Base-by-base conservation (phyloP, 92 coral and sea anemone genomes). In the Metridium senile region DNA sequence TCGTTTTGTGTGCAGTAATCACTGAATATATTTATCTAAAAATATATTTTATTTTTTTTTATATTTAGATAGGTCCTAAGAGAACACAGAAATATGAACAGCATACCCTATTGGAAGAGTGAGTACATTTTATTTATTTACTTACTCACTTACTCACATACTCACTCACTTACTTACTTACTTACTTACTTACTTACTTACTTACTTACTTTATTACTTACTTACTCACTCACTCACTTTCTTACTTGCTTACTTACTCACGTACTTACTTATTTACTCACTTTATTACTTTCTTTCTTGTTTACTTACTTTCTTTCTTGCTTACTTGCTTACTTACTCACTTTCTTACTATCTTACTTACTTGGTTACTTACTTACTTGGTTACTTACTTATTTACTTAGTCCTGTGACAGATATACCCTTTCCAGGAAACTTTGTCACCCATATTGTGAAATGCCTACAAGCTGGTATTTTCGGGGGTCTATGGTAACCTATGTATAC, bases 91-190 rank as follows among this genome's bases (percentile, higher is more conserved):
- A 61, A 70, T 79, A 79, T 26, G 84, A 79, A 62, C 76, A 79
- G 21, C 84, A 79, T 59, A 27, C 76, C 11, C 25, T 79, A 18
- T 29, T 67, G 70, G 84, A 79, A 70, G 84, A 79, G 84, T 79
- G 39, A 79, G 84, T 69, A 39, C 13, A 4, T 6, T 4, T 39
- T 4, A 39, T 39, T 39, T 13, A 39, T 39, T 39, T 13, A 39
- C 13, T 39, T 13, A 39, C 13, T 39, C 49, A 39, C 13, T 20
- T 28, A 53, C 11, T 35, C 74, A 32, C 31, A 4, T 39, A 39
- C 13, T 39, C 49, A 39, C 13, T 39, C 6, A 39, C 13, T 39
- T 13, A 39, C 13, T 39, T 39, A 39, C 13, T 39, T 13, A 39
- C 49, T 39, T 39, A 39, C 13, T 39, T 13, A 39, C 13, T 39